Conservation (phyloP, 2,113 vertebrate genomes). For the Pseudorhombus dupliciocellatus region DNA sequence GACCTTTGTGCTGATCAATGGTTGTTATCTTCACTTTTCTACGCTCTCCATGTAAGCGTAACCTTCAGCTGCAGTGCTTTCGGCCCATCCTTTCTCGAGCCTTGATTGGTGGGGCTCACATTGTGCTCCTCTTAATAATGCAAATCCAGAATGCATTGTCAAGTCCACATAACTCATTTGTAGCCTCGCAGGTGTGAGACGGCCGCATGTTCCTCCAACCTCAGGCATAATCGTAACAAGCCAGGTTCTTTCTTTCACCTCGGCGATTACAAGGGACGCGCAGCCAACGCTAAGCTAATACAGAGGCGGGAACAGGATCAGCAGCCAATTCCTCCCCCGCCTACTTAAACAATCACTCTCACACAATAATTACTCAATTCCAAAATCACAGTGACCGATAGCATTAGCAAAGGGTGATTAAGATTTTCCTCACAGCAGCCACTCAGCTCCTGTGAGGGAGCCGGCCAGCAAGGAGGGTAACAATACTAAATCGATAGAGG, state of each 20-base stretch:
- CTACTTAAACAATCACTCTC: slow-evolving; percentile 29
- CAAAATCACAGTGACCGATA: slow-evolving; percentile 39
- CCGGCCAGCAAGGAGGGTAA: slow-evolving; percentile 56
- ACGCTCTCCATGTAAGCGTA: neutral
- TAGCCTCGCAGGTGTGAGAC: slow-evolving; percentile 34
- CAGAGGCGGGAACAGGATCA: slow-evolving; percentile 2
- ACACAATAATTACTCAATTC: slow-evolving; percentile 52
- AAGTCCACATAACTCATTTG: slow-evolving; percentile 38
- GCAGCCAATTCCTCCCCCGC: slow-evolving; percentile 26
- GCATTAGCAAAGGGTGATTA: slow-evolving; percentile 58
- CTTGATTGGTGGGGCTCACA: neutral
- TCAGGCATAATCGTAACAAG: slow-evolving; percentile 32
- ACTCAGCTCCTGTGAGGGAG: slow-evolving; percentile 40
- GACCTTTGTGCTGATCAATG: neutral
- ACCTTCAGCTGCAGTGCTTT: neutral
- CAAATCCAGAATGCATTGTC: slow-evolving; percentile 3
- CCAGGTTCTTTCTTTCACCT: slow-evolving; percentile 30
- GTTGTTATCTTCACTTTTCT: neutral
- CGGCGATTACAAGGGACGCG: slow-evolving; percentile 25
- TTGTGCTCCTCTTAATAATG: neutral
- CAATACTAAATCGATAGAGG: slow-evolving; percentile 64
- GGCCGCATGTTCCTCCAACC: slow-evolving; percentile 15
- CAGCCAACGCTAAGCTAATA: slow-evolving; percentile 15
- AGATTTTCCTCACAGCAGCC: slow-evolving; percentile 56
- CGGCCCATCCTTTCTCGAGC: slow-evolving; percentile 5